Base-by-base conservation (phyloP, 2,113 vertebrate species). In the Ginglymostoma cirratum region DNA sequence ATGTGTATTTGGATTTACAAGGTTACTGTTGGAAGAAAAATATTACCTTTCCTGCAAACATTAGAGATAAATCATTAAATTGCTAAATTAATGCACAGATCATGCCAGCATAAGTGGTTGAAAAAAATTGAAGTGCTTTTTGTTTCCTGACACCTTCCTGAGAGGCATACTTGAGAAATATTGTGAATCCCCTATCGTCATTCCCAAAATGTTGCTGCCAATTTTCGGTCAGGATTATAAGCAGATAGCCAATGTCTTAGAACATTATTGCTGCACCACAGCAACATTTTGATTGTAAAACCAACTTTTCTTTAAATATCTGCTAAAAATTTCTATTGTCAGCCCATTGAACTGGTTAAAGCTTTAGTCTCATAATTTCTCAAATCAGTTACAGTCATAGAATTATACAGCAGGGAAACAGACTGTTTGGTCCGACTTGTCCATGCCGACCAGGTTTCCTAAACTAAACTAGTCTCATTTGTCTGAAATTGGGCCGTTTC, bases 1-100 rank as follows among this genome's bases (percentile, higher is more conserved):
- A 98, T 96, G 45, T 65, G 34, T 38, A 30, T 67, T 24, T 78
- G 80, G 7, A 78, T 55, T 45, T 95, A 2, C 17, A 24, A 42
- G 42, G 12, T 95, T 95, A 30, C 24, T 72, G 7, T 52, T 95
- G 42, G 94, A 95, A 27, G 69, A 42, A 70, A 90, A 45, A 6
- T 52, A 52, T 48, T 72, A 14, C n/a, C 1, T 70, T 3, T 42
- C 23, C 27, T 42, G 5, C 6, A 30, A 61, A 61, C 24, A 52
- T 48, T 52, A 70, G 34, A 52, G 2, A 38, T 4, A 55, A n/a
- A 34, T 1, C 34, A 19, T 17, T 5, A n/a, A 65, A 55, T 55
- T 55, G 67, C 42, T 52, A 76, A 95, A 15, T n/a, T 65, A 66
- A 65, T 38, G 15, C 15, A 23, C n/a, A 94, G 89, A 38, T 30